phyloP scores from a whole-genome alignment of 2,113 vertebrate genomes.

The Alethe diademata region DNA sequence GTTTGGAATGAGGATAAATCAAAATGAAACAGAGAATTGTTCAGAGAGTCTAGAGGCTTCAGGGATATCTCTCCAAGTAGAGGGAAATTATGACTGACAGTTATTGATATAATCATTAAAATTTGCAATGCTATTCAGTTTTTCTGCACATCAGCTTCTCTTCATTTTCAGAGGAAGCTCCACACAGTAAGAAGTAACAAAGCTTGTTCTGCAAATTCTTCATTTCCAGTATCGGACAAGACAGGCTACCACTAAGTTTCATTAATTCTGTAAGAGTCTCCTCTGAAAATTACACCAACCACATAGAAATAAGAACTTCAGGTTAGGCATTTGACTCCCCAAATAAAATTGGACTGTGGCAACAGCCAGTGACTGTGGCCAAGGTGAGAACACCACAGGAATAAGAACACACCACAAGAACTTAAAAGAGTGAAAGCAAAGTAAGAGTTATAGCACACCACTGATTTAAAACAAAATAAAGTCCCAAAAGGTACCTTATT shows the following conservation, averaged over 20 bases:
- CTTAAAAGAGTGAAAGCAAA: neutral
- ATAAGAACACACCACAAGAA: neutral
- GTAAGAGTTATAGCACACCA: neutral
- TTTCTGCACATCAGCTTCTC: neutral
- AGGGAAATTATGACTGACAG: neutral
- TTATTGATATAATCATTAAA: neutral
- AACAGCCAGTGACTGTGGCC: neutral
- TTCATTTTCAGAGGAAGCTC: neutral
- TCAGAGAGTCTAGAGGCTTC: neutral
- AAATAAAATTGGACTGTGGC: neutral
- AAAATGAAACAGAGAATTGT: neutral
- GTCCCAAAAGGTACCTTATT: neutral
- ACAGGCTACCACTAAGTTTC: neutral
- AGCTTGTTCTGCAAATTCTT: neutral
- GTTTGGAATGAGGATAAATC: neutral
- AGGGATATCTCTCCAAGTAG: neutral
- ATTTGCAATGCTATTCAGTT: neutral
- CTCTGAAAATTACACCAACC: neutral
- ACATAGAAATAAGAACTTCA: neutral
- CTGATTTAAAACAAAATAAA: neutral
- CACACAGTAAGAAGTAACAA: neutral
- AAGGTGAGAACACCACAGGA: neutral
- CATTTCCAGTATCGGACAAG: neutral
- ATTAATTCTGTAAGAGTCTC: neutral
- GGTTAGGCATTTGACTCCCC: neutral